A percentile compares a stretch with the other conserved stretches of the same genome.
Conservation (phyloP, 2,797 vertebrate species). For the Spheniscus humboldti region DNA sequence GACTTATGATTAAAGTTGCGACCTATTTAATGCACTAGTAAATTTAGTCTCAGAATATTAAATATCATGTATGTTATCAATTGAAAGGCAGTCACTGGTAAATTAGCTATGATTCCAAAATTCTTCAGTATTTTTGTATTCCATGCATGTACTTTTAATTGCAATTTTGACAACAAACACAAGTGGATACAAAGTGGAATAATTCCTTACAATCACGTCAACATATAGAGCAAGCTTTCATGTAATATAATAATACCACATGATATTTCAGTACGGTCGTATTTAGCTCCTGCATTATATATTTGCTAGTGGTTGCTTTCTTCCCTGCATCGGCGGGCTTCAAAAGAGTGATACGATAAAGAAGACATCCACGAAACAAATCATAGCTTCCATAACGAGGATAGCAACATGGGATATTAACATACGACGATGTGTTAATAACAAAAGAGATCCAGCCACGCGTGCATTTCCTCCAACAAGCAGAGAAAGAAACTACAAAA, state of each 20-base stretch:
- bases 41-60: conserved; percentile 6
- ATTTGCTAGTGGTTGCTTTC: neutral
- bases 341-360: neutral
- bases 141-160: neutral
- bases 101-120: neutral
- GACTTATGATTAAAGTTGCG: conserved; percentile 65
- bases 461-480: neutral
- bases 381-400: neutral
- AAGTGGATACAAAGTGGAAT: neutral
- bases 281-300: neutral
- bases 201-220: neutral
- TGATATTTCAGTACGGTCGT: neutral
- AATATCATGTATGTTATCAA: neutral
- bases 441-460: neutral
- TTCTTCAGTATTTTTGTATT: neutral
- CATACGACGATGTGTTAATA: neutral
- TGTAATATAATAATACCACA: neutral
- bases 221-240: neutral
- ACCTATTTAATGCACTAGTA: conserved; percentile 56
- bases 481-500: neutral
- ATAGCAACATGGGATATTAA: neutral
- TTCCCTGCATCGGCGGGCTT: neutral
- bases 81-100: neutral
- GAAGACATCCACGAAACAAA: neutral
- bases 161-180: neutral